phyloP scores from a whole-genome alignment of 2,797 vertebrate species.

The Poecilia velifera region DNA sequence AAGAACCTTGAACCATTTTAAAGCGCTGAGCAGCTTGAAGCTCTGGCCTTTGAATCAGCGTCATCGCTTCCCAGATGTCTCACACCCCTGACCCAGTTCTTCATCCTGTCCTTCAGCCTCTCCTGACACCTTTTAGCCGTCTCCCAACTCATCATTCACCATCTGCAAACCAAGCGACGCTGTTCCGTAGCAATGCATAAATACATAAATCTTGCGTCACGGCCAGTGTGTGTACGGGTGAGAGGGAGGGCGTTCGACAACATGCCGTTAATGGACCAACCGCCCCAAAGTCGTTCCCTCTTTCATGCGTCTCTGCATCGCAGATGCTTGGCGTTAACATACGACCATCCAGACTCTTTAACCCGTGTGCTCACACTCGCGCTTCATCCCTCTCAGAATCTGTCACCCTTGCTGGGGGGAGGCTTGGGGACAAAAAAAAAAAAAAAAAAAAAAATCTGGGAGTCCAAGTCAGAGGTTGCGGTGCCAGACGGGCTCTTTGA shows the following conservation, averaged over 20 bases:
- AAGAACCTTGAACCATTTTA: background rate
- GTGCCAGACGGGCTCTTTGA: conserved; percentile 74
- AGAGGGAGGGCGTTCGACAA: conserved; percentile 37
- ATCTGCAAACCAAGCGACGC: conserved; percentile 56
- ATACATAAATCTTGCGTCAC: conserved; percentile 78
- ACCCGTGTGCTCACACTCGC: conserved; percentile 21
- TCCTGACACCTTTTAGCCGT: conserved; percentile 58
- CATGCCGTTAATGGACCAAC: conserved; percentile 65
- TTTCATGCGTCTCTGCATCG: conserved; percentile 79
- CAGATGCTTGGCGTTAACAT: conserved; percentile 74
- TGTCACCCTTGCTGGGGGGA: conserved; percentile 52
- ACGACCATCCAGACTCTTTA: conserved; percentile 58
- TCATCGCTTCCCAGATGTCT: conserved; percentile 71
- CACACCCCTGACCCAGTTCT: conserved; percentile 13
- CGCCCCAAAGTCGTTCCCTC: conserved; percentile 56
- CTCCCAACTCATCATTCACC: conserved; percentile 56
- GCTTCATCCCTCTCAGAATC: conserved; percentile 48
- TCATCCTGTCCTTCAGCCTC: conserved; percentile 54
- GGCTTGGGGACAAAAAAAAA: conserved; percentile 60
- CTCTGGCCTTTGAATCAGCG: conserved; percentile 45
- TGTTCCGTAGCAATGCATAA: conserved; percentile 71
- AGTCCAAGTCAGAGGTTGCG: conserved; percentile 58
- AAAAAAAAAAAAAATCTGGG: conserved; percentile 27
- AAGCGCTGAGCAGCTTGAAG: conserved; percentile 12
- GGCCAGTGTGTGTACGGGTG: conserved; percentile 24